A percentile compares a stretch with the other conserved stretches of the same genome.
phyloP scores from a whole-genome alignment of 2,797 vertebrate species.

The Crocodylus rhombifer region DNA sequence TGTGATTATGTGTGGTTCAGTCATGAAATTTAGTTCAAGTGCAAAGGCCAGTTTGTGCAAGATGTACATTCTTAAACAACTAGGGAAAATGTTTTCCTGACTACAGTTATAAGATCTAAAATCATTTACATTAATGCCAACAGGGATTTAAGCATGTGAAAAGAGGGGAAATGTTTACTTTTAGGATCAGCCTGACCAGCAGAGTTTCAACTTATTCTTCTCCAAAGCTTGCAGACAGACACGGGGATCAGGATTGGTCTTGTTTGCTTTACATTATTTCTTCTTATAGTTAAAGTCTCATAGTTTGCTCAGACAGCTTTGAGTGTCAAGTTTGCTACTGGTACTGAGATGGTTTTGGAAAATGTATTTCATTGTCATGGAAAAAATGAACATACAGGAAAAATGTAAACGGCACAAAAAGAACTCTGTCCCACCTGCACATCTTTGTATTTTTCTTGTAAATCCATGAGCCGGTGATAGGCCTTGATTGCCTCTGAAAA shows the following conservation, averaged over 20 bases:
- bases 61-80: neutral
- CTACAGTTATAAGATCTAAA: neutral
- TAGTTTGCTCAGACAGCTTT: neutral
- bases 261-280: neutral
- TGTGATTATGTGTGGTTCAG: neutral
- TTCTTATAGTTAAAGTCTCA: neutral
- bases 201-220: neutral
- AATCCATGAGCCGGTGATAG: slow-evolving; percentile 95
- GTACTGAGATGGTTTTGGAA: neutral
- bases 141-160: neutral
- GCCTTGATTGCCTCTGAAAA: slow-evolving; percentile 93
- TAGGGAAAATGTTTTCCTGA: neutral
- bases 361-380: neutral
- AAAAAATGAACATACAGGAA: neutral
- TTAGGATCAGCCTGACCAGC: neutral
- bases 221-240: neutral
- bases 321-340: neutral
- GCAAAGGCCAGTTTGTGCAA: neutral
- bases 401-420: neutral
- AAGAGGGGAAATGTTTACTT: neutral
- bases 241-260: neutral
- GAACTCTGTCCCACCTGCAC: slow-evolving; percentile 84
- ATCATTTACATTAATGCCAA: neutral
- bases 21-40: neutral
- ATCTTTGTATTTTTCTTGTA: slow-evolving; percentile 94